These are phyloP conservation scores for Leptoteleia sp. DNA, from an alignment of 1,140 invertebrate species.

Conservation along the genomic window DNA sequence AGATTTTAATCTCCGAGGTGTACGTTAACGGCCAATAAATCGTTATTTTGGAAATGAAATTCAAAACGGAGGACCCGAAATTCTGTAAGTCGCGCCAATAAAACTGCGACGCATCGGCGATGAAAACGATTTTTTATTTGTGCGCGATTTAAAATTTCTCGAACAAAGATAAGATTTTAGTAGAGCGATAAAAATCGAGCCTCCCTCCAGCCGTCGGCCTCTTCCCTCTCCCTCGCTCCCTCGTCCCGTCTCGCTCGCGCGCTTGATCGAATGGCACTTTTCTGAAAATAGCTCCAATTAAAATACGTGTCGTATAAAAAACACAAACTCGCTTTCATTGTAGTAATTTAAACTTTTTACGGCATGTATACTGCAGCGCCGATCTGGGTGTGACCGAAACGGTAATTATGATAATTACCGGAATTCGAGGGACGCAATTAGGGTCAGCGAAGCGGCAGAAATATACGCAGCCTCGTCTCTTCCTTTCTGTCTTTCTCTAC, in stretches of 20 bases:
- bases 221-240: no score
- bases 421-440: constrained; percentile 70
- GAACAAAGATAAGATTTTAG: no score
- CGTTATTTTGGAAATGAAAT: constrained; percentile 17
- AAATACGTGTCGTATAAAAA: constrained; percentile 62
- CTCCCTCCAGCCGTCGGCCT: no score
- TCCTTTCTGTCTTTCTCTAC: constrained; percentile 64
- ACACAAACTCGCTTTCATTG: constrained; percentile 61
- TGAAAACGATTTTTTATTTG: no score
- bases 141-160: no score
- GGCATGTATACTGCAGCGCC: constrained; percentile 52
- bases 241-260: no score
- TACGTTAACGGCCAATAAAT: constrained; percentile 8
- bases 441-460: constrained; percentile 69
- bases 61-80: neutral
- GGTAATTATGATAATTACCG: constrained; percentile 79
- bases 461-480: constrained; percentile 63
- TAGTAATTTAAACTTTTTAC: constrained; percentile 64
- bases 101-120: no score
- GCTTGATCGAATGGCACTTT: constrained; percentile 56
- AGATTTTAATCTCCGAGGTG: constrained; percentile 19
- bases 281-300: constrained; percentile 65
- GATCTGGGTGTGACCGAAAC: constrained; percentile 69
- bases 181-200: no score
- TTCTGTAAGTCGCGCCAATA: constrained; percentile 6